Evolutionary conservation across 2,797 vertebrate species (phyloP).

Genomic region (Macroramphosus scolopax): DNA sequence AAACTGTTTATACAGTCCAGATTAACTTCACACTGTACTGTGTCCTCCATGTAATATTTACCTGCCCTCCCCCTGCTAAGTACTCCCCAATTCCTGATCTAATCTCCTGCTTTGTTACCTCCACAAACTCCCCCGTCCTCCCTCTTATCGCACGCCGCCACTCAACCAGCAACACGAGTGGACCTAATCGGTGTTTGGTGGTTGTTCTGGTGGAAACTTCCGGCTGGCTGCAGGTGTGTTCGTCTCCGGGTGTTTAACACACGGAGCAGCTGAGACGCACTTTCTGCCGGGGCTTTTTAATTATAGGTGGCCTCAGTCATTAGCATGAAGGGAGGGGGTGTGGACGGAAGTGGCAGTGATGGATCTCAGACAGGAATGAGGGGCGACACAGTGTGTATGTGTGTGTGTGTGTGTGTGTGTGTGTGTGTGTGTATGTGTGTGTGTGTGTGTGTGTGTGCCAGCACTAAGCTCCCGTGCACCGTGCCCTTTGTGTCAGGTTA

Average conservation of each 20-base stretch:
- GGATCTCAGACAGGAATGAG: slow-evolving; percentile 54
- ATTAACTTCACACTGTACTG: slow-evolving; percentile 1
- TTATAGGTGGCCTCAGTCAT: slow-evolving; percentile 58
- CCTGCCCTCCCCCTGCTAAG: not conserved
- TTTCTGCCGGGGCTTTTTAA: slow-evolving; percentile 60
- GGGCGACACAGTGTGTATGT: slow-evolving; percentile 38
- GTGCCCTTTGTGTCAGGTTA: slow-evolving; percentile 66
- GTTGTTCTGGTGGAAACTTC: slow-evolving; percentile 39
- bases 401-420: slow-evolving; percentile 2
- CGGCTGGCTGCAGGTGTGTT: slow-evolving; percentile 30
- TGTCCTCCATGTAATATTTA: slow-evolving; percentile 16
- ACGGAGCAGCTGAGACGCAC: slow-evolving; percentile 32
- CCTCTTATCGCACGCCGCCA: slow-evolving; percentile 23
- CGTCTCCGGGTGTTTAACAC: too few species aligned
- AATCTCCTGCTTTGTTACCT: slow-evolving; percentile 27
- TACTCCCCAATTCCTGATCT: not conserved
- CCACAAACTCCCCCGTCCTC: slow-evolving; percentile 22
- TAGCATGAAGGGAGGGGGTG: slow-evolving; percentile 57
- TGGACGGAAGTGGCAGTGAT: slow-evolving; percentile 61
- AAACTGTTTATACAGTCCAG: slow-evolving; percentile 17
- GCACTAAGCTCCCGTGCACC: slow-evolving; percentile 48
- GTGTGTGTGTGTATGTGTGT: slow-evolving; percentile 12
- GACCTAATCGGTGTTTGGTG: slow-evolving; percentile 35
- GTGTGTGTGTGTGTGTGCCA: slow-evolving; percentile 53
- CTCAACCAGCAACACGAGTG: slow-evolving; percentile 32